A percentile compares a stretch with the other conserved stretches of the same genome.
Evolutionary conservation across 2,797 vertebrate genomes (phyloP).

Genomic region (Rhinoraja longicauda): DNA sequence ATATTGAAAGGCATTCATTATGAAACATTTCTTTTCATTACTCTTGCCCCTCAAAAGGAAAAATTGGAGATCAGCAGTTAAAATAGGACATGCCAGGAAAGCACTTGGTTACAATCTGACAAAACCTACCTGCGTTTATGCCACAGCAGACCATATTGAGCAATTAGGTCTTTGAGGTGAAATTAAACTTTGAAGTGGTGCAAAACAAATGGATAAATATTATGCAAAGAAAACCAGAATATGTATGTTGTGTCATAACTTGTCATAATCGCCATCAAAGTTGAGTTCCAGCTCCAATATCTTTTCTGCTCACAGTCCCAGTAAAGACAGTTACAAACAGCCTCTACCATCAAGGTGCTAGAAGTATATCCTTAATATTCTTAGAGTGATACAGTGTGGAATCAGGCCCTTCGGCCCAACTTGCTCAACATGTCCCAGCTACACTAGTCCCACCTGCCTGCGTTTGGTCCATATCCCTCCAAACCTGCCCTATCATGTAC

Average conservation of each 20-base stretch:
- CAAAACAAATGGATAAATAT: background rate
- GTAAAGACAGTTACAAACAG: background rate
- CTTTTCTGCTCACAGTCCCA: background rate
- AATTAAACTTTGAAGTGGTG: background rate
- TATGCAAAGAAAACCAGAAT: background rate
- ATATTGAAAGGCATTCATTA: background rate
- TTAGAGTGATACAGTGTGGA: too few relatives aligned
- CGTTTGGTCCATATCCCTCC: too few relatives aligned
- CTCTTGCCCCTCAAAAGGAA: background rate
- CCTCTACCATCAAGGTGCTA: background rate
- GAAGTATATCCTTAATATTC: too few relatives aligned
- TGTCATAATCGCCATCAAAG: background rate
- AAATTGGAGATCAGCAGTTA: background rate
- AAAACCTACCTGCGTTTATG: background rate
- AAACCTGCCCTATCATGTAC: too few relatives aligned
- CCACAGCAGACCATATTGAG: background rate
- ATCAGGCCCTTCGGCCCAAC: too few relatives aligned
- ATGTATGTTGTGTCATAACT: background rate
- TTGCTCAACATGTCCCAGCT: too few relatives aligned
- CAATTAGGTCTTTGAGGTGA: background rate
- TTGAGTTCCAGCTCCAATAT: background rate
- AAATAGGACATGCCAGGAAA: background rate
- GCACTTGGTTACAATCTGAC: background rate
- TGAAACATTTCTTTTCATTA: background rate
- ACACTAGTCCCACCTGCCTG: too few relatives aligned